Base-by-base conservation (phyloP, 2,797 vertebrate species). In the Sebastes oblongus region DNA sequence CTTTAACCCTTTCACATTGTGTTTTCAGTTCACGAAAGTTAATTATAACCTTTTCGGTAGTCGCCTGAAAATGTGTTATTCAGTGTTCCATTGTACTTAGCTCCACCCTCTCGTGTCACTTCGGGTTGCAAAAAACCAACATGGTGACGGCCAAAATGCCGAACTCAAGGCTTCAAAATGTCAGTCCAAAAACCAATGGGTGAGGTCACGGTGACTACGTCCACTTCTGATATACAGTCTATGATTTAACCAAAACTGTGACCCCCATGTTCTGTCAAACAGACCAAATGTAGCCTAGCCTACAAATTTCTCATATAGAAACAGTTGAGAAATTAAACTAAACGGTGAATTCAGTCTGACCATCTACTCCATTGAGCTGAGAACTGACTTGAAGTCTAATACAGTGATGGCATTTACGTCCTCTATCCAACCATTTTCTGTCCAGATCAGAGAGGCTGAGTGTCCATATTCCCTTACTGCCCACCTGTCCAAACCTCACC, bases 401-500 rank as follows among this genome's bases (percentile, higher is more conserved):
- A 24, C 58, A 56, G 65, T 62, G 59, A 77, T 52, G 62, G n/a
- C 71, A 39, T 88, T 85, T 62, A 66, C 70, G 64, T 73, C 62
- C 59, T 46, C 58, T 32, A 72, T 82, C 76, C 60, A 27, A 36
- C 80, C 79, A 70, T 72, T 88, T 76, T 61, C 69, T 58, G 74
- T 83, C 75, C 59, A 75, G 50, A 77, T 72, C 70, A 85, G 64
- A 84, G 68, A 64, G 56, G 36, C 76, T 67, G 54, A 86, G 78
- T 73, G 65, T 79, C 81, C 70, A 55, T 80, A 77, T 73, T 88
- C 54, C 75, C 72, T 9, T 76, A 32, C 79, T 70, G 75, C 84
- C 89, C 80, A 92, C 89, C 88, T 91, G 78, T 84, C 84, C 72
- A 77, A 71, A 78, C 69, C 77, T 86, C 80, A 80, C 54, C 67